A percentile compares a stretch with the other conserved stretches of the same genome.
phyloP scores from a whole-genome alignment of 2,888 invertebrate genomes.

The Cataglyphis rosenhaueri region DNA sequence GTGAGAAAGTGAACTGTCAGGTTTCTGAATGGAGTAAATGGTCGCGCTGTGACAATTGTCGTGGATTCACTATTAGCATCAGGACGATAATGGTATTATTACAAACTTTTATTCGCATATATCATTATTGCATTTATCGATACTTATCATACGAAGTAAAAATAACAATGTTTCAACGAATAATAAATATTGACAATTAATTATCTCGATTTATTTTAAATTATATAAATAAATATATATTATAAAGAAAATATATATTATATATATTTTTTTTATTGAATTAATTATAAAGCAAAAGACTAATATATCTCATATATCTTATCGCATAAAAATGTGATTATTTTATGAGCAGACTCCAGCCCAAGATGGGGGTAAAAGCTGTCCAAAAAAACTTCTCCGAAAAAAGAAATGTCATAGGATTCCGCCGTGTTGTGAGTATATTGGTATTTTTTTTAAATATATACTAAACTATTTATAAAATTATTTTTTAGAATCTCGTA shows the following conservation, averaged over 20 bases:
- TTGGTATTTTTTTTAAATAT: not conserved
- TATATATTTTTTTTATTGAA: not conserved
- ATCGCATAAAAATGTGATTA: not conserved
- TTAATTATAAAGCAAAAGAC: not conserved
- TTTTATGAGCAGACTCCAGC: constrained; percentile 42
- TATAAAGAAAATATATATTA: not conserved
- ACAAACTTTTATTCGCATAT: not conserved
- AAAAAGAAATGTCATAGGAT: constrained; percentile 81
- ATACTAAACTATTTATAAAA: not conserved
- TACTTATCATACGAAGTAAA: not conserved
- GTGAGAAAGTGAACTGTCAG: constrained; percentile 88
- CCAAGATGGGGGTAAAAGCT: constrained; percentile 87
- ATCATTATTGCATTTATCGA: not conserved
- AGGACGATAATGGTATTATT: constrained; percentile 78
- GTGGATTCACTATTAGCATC: constrained; percentile 86
- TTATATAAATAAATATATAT: not conserved
- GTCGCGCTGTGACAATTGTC: constrained; percentile 93
- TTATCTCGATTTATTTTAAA: not conserved
- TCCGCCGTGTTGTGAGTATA: constrained; percentile 81
- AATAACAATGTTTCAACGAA: not conserved
- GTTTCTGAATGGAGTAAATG: constrained; percentile 93
- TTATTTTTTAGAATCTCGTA: not conserved
- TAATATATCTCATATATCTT: not conserved
- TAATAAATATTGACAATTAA: not conserved
- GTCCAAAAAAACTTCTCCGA: constrained; percentile 87